Evolutionary conservation across 2,113 vertebrate genomes (phyloP), one percentile per base, ranked within the genome.

Genomic region (Ciconia stormi): DNA sequence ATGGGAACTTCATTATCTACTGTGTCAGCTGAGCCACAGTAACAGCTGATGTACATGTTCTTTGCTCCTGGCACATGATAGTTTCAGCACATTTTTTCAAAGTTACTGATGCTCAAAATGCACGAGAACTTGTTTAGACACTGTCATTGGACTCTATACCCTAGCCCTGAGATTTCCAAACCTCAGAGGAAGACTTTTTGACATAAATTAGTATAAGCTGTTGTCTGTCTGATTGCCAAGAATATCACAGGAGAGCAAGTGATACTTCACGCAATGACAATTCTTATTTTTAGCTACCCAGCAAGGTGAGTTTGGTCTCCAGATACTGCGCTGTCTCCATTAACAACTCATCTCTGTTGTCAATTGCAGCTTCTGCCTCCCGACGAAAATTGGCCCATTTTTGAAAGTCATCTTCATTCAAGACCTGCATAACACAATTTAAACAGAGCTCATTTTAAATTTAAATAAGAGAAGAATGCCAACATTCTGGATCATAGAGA

Each of bases 331-430:
- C 98, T 11, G 98, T 98, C 87, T 99, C 97, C 98, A 98, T 97
- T 13, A 99, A 95, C 80, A 98, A 97, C 50, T 99, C 98, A 7
- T 99, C 98, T 91, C 97, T 97, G 95, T 98, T 98, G 62, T 98
- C 98, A n/a, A 99, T 98, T 9, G 99, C 98, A 32, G 98, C 97
- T 97, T 99, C 97, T 14, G 99, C 99, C 88, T 98, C 98, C 58
- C n/a, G 97, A 91, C 99, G 99, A 90, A 98, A 97, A 90, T 90
- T 98, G 87, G 97, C 98, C 99, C 99, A 99, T 87, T 77, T 97
- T 67, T 81, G 94, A 97, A 99, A 99, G 46, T 96, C 97, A 58
- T 98, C 97, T 85, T 99, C 98, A 58, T 96, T 99, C 89, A 99
- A 76, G 79, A 99, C 98, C 99, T 99, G 88, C 2, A 17, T 22